Evolutionary conservation across 2,113 vertebrate species (phyloP).

Genomic region (Sander vitreus): DNA sequence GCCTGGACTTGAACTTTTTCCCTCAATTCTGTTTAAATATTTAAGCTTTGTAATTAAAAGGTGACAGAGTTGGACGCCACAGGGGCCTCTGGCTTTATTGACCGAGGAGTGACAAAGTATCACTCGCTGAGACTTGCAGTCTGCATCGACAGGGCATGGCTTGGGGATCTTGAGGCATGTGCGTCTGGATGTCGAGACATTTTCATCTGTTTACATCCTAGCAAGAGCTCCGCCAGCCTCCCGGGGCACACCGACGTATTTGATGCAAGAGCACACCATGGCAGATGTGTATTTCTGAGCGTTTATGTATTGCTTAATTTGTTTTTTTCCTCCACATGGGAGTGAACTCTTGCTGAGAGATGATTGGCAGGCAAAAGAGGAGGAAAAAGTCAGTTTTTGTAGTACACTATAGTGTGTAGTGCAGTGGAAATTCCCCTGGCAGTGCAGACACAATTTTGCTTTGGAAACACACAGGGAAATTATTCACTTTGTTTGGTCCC

Average conservation of each 20-base stretch:
- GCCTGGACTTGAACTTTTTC: conserved; percentile 59
- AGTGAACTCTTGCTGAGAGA: conserved; percentile 56
- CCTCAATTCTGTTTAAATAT: conserved; percentile 83
- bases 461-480: conserved; percentile 23
- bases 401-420: conserved; percentile 24
- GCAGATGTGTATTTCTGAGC: conserved; percentile 52
- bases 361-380: conserved; percentile 54
- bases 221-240: conserved; percentile 38
- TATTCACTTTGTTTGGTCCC: conserved; percentile 16
- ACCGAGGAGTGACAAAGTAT: conserved; percentile 72
- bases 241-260: conserved; percentile 46
- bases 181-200: conserved; percentile 50
- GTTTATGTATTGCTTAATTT: conserved; percentile 72
- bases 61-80: conserved; percentile 71
- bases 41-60: conserved; percentile 83
- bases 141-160: background rate
- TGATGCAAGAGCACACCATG: conserved; percentile 33
- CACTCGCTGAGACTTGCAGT: conserved; percentile 23
- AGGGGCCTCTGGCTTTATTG: conserved; percentile 74
- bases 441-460: background rate
- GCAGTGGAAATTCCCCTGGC: conserved; percentile 18
- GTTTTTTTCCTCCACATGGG: conserved; percentile 54
- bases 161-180: conserved; percentile 36
- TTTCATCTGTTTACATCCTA: conserved; percentile 68
- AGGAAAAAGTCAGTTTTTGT: conserved; percentile 28